Conservation (phyloP, 2,113 vertebrate genomes). For the Corythoichthys intestinalis region DNA sequence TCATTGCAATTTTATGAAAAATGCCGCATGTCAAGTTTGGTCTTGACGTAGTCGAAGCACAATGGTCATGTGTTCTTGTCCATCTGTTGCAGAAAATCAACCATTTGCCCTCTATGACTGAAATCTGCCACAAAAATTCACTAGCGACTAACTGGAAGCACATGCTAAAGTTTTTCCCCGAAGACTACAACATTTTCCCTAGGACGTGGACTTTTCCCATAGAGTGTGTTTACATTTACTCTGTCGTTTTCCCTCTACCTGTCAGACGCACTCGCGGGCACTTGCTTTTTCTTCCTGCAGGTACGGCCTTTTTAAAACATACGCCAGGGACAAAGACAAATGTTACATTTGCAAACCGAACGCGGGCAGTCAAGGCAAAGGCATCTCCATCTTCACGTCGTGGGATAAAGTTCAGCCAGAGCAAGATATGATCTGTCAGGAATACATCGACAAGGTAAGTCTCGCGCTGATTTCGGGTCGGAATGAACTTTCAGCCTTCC, state of each 20-base stretch:
- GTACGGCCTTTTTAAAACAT: constrained; percentile 4
- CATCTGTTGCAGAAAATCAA: constrained; percentile 10
- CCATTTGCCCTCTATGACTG: constrained; percentile 11
- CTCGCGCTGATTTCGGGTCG: neutral
- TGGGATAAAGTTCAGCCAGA: constrained; percentile 4
- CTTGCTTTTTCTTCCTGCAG: neutral
- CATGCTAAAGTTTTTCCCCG: constrained; percentile 10
- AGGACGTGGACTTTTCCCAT: constrained; percentile 8
- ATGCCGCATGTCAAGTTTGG: neutral
- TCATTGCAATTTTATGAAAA: too few relatives aligned
- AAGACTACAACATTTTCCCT: constrained; percentile 13
- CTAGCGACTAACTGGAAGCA: constrained; percentile 10
- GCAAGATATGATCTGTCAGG: constrained; percentile 7
- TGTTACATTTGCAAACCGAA: constrained; percentile 10
- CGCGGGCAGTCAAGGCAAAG: constrained; percentile 8
- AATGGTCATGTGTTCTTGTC: neutral
- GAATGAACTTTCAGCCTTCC: neutral
- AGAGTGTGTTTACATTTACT: constrained; percentile 2
- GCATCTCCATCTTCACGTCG: constrained; percentile 9
- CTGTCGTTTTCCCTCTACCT: neutral
- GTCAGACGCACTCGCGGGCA: neutral
- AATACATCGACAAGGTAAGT: constrained; percentile 5
- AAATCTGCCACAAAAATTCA: constrained; percentile 11
- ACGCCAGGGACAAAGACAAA: constrained; percentile 9
- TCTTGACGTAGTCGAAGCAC: too few relatives aligned